phyloP scores from a whole-genome alignment of 2,888 invertebrate species.

The Ypsolopha scabrella region DNA sequence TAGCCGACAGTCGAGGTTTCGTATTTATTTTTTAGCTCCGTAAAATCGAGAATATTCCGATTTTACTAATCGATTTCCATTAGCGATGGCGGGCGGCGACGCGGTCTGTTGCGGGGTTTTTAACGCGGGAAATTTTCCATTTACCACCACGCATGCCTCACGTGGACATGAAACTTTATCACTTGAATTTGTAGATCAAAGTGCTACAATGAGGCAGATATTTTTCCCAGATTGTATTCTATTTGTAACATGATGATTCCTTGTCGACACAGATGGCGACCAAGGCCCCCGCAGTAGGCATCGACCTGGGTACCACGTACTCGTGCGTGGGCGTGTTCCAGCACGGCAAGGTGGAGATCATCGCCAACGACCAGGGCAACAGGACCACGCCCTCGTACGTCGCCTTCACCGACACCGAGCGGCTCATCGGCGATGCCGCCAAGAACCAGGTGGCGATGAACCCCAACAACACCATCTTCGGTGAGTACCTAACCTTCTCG shows the following conservation, averaged over 20 bases:
- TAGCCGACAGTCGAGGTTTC: too few relatives aligned
- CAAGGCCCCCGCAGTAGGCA: slow-evolving; percentile 92
- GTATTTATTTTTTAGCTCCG: too few relatives aligned
- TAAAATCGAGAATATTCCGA: background rate
- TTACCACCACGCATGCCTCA: background rate
- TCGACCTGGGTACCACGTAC: slow-evolving; percentile 96
- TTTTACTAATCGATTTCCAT: background rate
- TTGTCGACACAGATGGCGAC: slow-evolving; percentile 63
- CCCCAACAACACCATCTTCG: slow-evolving; percentile 89
- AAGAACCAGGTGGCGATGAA: slow-evolving; percentile 91
- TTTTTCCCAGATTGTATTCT: background rate
- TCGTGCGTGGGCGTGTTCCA: slow-evolving; percentile 95
- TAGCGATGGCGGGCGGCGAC: background rate
- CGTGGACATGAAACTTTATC: too few relatives aligned
- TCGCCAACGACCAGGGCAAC: slow-evolving; percentile 92
- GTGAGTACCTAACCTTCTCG: slow-evolving; percentile 47
- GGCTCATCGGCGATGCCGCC: slow-evolving; percentile 86
- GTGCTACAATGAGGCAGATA: too few relatives aligned
- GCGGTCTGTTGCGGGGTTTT: background rate
- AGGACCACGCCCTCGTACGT: slow-evolving; percentile 89
- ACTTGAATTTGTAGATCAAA: too few relatives aligned
- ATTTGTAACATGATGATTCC: background rate
- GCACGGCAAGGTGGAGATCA: slow-evolving; percentile 91
- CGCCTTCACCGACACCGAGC: slow-evolving; percentile 87
- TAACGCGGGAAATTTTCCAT: background rate